Percentiles rank a stretch among this genome's conserved stretches.
These are phyloP conservation scores for Tachina lurida DNA, from an alignment of 2,888 invertebrate genomes.

Conservation along the genomic window DNA sequence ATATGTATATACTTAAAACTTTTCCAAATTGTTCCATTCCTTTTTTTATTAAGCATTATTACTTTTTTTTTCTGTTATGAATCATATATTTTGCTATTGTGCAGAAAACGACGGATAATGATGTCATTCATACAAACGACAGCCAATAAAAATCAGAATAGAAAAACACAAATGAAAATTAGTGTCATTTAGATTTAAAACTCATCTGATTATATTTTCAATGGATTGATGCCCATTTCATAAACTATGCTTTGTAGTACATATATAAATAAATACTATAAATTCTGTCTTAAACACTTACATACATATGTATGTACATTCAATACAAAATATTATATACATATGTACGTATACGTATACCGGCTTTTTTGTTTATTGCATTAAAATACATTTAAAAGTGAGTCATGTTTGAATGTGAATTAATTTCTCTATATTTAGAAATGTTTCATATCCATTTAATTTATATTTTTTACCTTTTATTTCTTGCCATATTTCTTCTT, in stretches of 20 bases:
- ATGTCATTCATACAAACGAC: slow-evolving; percentile 62
- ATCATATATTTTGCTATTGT: slow-evolving; percentile 62
- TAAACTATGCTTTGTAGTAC: not conserved
- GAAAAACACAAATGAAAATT: slow-evolving; percentile 31
- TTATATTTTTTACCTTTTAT: slow-evolving; percentile 39
- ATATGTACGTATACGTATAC: slow-evolving; percentile 22
- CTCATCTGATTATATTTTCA: slow-evolving; percentile 16
- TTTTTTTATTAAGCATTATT: slow-evolving; percentile 56
- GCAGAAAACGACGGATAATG: slow-evolving; percentile 59
- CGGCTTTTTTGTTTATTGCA: slow-evolving; percentile 50
- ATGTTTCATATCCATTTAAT: slow-evolving; percentile 44
- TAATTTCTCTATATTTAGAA: slow-evolving; percentile 51
- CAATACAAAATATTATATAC: not conserved
- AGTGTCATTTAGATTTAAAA: slow-evolving; percentile 4
- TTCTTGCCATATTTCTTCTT: slow-evolving; percentile 38
- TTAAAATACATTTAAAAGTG: slow-evolving; percentile 47
- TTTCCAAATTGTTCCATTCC: slow-evolving; percentile 41
- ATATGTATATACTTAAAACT: slow-evolving; percentile 18
- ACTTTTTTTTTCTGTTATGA: slow-evolving; percentile 63
- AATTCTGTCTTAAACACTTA: not conserved
- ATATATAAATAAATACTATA: not conserved
- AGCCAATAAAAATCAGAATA: slow-evolving; percentile 25
- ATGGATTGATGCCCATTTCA: not conserved
- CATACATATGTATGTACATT: not conserved
- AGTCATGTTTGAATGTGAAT: slow-evolving; percentile 53